Conservation (phyloP, 2,797 vertebrate species). For the Todus mexicanus region DNA sequence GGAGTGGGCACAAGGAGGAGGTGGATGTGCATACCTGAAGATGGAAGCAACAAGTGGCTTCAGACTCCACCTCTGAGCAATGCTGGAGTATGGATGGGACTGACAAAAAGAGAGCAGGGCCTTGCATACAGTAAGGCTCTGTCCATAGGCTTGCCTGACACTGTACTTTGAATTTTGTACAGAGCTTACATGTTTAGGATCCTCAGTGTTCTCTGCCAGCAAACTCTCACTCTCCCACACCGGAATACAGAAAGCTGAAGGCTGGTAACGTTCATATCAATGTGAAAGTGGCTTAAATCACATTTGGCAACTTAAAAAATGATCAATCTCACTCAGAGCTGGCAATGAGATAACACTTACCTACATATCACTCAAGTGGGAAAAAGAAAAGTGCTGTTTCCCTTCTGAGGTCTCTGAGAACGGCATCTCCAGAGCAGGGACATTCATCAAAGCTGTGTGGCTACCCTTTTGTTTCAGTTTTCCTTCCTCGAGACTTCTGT, state of each 20-base stretch:
- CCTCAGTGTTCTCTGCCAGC: background rate
- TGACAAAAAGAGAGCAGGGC: background rate
- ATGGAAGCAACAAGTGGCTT: background rate
- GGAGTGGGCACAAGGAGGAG: background rate
- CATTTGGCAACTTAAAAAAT: background rate
- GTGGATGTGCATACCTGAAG: background rate
- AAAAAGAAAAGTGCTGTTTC: background rate
- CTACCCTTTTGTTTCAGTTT: conserved; percentile 16
- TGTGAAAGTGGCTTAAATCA: background rate
- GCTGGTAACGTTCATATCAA: background rate
- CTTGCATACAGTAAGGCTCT: background rate
- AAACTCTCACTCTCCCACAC: background rate
- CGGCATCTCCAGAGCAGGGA: background rate
- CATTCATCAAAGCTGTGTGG: background rate
- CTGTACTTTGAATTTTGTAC: background rate
- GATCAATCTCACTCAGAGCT: background rate
- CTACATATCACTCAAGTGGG: background rate
- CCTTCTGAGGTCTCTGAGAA: background rate
- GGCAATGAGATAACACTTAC: background rate
- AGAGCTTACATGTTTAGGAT: background rate
- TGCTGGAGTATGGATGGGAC: background rate
- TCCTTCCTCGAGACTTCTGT: conserved; percentile 8
- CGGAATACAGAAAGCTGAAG: background rate
- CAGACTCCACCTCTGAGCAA: background rate
- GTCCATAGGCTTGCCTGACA: background rate